These are phyloP conservation scores for Aspidoscelis tigris DNA, from an alignment of 2,113 vertebrate genomes.

Conservation along the genomic window DNA sequence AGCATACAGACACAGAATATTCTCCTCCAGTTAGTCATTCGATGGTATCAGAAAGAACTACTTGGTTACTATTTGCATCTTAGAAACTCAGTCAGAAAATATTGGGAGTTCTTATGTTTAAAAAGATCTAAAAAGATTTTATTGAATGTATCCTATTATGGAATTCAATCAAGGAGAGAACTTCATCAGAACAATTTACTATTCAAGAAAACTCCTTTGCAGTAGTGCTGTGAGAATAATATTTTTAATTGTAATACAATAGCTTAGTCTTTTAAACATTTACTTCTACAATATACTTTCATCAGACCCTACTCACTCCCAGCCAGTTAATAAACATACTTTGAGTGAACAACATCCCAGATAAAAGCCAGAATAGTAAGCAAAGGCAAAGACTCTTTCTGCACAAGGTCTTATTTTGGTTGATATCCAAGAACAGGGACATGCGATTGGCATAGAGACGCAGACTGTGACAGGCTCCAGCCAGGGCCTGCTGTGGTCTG, in stretches of 20 bases:
- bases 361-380: conserved; percentile 67
- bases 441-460: too few species aligned
- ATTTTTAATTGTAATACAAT: conserved; percentile 35
- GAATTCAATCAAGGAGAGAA: conserved; percentile 50
- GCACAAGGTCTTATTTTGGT: too few species aligned
- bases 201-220: conserved; percentile 41
- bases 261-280: conserved; percentile 42
- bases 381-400: conserved; percentile 33
- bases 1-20: neutral
- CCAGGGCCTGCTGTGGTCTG: too few species aligned
- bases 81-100: conserved; percentile 46
- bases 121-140: conserved; percentile 58
- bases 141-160: conserved; percentile 68
- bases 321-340: conserved; percentile 39
- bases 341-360: conserved; percentile 52
- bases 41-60: neutral
- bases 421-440: too few species aligned
- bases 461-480: too few species aligned
- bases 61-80: neutral
- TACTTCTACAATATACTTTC: conserved; percentile 32
- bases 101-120: conserved; percentile 63
- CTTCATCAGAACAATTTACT: conserved; percentile 63
- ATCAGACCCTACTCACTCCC: neutral
- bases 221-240: neutral
- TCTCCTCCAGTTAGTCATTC: neutral